Base-by-base conservation (phyloP, 1,140 invertebrate genomes). In the Drosophila takahashii region DNA sequence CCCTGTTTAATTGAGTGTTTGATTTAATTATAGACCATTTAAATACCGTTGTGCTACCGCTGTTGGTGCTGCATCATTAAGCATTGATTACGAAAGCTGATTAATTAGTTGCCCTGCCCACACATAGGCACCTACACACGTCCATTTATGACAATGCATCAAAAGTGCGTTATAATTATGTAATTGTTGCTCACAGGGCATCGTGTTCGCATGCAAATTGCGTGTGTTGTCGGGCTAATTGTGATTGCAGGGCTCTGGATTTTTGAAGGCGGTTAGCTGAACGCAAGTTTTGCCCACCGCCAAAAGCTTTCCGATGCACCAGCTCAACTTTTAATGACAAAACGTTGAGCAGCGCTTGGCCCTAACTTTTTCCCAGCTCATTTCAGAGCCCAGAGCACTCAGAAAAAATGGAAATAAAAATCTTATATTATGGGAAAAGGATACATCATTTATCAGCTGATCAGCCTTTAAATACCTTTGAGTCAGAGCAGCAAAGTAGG, bases 1-100 rank as follows among this genome's bases (percentile, higher is more conserved):
- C 42, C 42, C 41, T 52, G 52, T 70, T 87, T 86, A 87, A 86
- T 86, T 89, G 75, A 87, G 83, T 86, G 84, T 87, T 86, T 86
- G 84, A 83, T 86, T 86, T 86, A 87, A 86, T 86, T 86, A 86
- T 69, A 79, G 65, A 77, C 66, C 84, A 79, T 79, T 86, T 85
- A 86, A 86, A 86, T 86, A 64, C 51, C 67, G 52, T 54, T 85
- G 67, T 62, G 60, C 61, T 66, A 44, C 51, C 29, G 69, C 44
- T 75, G 69, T 29, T 57, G 54, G 10, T 70, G 66, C 70, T 85
- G 83, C 83, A 76, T 79, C 83, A 87, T 86, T 86, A 86, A 79
- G 83, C 83, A 87, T 81, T 86, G 79, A 86, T 86, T 87, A 87
- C 70, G 75, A 64, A 87, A 66, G 65, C 78, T 76, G 83, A 79